Evolutionary conservation across 1,140 invertebrate genomes (phyloP).

Genomic region (Lycorma delicatula): DNA sequence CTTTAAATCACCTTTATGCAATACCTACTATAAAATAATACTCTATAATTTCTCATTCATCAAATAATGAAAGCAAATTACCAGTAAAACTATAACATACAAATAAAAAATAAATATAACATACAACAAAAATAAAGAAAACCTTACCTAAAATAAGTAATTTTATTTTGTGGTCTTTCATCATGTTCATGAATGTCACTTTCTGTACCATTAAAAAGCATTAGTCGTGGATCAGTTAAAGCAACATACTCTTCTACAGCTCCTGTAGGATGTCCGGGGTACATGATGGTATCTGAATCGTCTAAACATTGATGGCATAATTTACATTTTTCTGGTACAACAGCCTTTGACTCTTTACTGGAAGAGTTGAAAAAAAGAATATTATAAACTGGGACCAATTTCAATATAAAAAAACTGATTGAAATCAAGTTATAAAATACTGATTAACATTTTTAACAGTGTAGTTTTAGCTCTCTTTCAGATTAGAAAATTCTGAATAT

Average conservation of each 20-base stretch:
- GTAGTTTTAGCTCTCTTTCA: no score
- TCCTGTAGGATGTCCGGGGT: constrained; percentile 64
- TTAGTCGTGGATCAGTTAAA: constrained; percentile 63
- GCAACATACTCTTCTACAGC: constrained; percentile 68
- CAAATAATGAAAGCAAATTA: no score
- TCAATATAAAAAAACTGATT: no score
- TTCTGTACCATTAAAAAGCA: constrained; percentile 58
- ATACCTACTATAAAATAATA: no score
- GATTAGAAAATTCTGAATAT: no score
- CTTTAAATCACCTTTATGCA: no score
- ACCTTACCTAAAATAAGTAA: constrained; percentile 44
- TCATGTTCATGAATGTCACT: constrained; percentile 44
- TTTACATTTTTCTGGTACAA: constrained; percentile 39
- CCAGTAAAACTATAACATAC: no score
- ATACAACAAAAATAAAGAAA: background rate
- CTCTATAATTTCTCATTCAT: no score
- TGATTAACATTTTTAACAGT: no score
- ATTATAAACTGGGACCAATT: background rate
- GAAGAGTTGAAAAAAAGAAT: background rate
- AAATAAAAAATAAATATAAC: background rate
- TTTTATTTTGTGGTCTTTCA: constrained; percentile 54
- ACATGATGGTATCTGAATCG: constrained; percentile 53
- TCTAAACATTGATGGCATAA: constrained; percentile 54
- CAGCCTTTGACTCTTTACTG: no score
- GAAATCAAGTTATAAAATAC: no score